phyloP scores from a whole-genome alignment of 2,113 vertebrate species.

The Brachionichthys hirsutus region DNA sequence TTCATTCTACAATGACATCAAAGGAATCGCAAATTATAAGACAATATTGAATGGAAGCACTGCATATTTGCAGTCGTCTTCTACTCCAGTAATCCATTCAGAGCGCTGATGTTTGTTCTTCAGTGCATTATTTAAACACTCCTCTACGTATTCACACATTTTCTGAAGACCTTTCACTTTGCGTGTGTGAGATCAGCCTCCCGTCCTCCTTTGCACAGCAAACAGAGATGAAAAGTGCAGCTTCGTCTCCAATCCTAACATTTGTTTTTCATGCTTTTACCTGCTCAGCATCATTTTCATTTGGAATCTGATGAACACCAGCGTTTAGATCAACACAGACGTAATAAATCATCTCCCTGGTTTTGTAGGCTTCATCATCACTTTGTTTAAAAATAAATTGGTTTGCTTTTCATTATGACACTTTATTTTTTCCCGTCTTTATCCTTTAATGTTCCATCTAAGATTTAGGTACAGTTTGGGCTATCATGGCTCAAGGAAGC shows the following conservation, averaged over 20 bases:
- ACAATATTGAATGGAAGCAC: constrained; percentile 4
- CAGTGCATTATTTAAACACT: constrained; percentile 6
- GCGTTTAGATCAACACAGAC: background rate
- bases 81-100: constrained; percentile 3
- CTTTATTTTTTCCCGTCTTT: constrained; percentile 6
- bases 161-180: constrained; percentile 1
- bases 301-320: background rate
- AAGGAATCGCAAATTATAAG: constrained; percentile 14
- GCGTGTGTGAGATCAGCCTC: background rate
- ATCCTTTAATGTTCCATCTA: constrained; percentile 7
- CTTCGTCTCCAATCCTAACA: too few species aligned
- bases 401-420: background rate
- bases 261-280: background rate
- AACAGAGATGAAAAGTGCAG: too few species aligned
- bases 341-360: background rate
- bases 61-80: background rate
- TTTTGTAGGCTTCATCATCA: background rate
- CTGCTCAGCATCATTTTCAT: background rate
- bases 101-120: constrained; percentile 9
- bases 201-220: too few species aligned
- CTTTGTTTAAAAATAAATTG: too few species aligned
- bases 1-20: constrained; percentile 20
- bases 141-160: constrained; percentile 1
- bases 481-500: constrained; percentile 28
- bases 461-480: constrained; percentile 17